phyloP scores from a whole-genome alignment of 1,140 invertebrate species.

The Diabrotica virgifera region DNA sequence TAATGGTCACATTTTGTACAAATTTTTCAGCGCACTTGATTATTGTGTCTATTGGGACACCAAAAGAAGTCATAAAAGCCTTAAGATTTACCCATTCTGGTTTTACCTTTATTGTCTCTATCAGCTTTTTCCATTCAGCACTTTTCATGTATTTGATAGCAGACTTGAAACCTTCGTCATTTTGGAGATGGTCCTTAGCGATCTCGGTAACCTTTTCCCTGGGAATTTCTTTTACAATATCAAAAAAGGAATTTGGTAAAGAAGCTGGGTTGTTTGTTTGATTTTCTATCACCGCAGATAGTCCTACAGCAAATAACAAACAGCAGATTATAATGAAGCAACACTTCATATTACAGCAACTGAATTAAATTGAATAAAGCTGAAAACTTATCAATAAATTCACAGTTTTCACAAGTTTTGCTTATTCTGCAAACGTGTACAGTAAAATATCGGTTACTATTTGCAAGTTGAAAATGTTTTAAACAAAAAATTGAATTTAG shows the following conservation, averaged over 20 bases:
- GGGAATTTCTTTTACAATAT: constrained; percentile 6
- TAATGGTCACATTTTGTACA: constrained; percentile 9
- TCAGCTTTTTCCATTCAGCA: constrained; percentile 28
- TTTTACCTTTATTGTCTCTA: constrained; percentile 21
- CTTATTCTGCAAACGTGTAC: too few relatives aligned
- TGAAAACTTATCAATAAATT: too few relatives aligned
- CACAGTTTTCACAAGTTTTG: too few relatives aligned
- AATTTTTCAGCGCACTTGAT: constrained; percentile 13
- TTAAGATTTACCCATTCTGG: constrained; percentile 29
- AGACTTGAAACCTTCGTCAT: constrained; percentile 35
- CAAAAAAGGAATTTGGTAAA: neutral
- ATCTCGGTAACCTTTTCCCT: constrained; percentile 26
- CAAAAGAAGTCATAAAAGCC: constrained; percentile 20
- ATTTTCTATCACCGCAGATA: neutral
- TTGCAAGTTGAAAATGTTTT: too few relatives aligned
- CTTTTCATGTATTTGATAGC: constrained; percentile 35
- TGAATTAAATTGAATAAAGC: too few relatives aligned
- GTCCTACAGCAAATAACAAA: neutral
- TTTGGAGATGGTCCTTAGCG: constrained; percentile 28
- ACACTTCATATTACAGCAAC: neutral
- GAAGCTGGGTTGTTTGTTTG: neutral
- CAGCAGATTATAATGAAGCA: neutral
- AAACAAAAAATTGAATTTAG: too few relatives aligned
- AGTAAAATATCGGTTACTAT: too few relatives aligned
- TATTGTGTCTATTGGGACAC: constrained; percentile 26